Evolutionary conservation across 1,140 invertebrate species (phyloP).

Genomic region (Cyclargus thomasi): DNA sequence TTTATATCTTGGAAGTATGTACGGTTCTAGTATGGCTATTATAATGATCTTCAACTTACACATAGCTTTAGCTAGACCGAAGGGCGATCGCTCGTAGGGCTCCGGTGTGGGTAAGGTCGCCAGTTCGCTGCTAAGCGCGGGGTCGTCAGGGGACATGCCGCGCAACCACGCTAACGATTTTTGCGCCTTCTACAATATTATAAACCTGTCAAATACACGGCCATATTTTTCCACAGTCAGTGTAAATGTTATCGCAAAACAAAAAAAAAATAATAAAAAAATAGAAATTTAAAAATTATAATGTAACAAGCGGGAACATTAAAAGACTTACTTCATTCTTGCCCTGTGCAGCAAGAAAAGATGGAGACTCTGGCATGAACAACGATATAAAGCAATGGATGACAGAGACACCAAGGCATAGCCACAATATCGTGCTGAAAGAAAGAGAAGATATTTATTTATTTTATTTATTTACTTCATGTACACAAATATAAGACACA

Average conservation of each 20-base stretch:
- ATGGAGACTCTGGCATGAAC: conserved; percentile 13
- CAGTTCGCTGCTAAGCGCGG: conserved; percentile 32
- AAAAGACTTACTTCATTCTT: not conserved
- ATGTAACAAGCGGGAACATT: too few species aligned
- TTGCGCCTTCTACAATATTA: conserved; percentile 35
- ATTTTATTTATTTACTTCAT: too few species aligned
- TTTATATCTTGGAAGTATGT: too few species aligned
- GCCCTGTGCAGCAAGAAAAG: conserved; percentile 11
- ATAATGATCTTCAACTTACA: conserved; percentile 24
- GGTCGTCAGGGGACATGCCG: conserved; percentile 26
- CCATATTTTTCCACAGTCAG: not conserved
- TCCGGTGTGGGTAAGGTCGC: conserved; percentile 32
- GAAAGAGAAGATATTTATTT: conserved; percentile 5
- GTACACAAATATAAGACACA: too few species aligned
- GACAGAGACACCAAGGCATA: conserved; percentile 37
- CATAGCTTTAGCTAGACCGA: conserved; percentile 31
- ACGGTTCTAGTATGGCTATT: too few species aligned
- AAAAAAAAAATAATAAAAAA: too few species aligned
- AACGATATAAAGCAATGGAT: conserved; percentile 16
- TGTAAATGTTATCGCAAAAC: too few species aligned
- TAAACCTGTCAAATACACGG: not conserved
- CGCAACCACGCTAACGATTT: conserved; percentile 44
- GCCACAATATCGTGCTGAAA: conserved; percentile 41
- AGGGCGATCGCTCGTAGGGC: conserved; percentile 19
- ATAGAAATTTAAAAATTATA: too few species aligned